phyloP scores from a whole-genome alignment of 2,888 invertebrate genomes.

The Parascotia fuliginaria region DNA sequence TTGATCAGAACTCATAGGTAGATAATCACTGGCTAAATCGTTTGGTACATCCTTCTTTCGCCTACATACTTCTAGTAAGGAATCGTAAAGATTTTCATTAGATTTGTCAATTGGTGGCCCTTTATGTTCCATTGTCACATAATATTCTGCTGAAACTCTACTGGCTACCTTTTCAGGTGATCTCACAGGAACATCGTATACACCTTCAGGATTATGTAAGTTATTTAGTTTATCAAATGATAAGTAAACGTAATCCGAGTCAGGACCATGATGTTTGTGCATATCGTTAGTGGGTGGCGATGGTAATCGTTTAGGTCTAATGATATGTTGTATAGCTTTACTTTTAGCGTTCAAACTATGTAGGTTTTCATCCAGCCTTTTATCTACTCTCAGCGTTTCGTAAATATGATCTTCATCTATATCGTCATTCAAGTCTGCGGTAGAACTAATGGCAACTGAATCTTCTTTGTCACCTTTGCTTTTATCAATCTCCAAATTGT shows the following conservation, averaged over 20 bases:
- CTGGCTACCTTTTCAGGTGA: slow-evolving; percentile 65
- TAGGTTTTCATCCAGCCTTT: slow-evolving; percentile 60
- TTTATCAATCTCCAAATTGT: slow-evolving; percentile 58
- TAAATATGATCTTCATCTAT: slow-evolving; percentile 86
- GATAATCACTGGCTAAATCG: slow-evolving; percentile 64
- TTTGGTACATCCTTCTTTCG: slow-evolving; percentile 66
- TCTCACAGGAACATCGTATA: slow-evolving; percentile 76
- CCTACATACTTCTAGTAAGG: slow-evolving; percentile 71
- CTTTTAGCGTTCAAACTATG: slow-evolving; percentile 64
- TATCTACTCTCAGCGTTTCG: slow-evolving; percentile 84
- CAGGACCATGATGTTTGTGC: slow-evolving; percentile 65
- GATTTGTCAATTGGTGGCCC: slow-evolving; percentile 55
- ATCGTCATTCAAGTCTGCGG: slow-evolving; percentile 51
- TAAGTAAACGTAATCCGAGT: slow-evolving; percentile 82
- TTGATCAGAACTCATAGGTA: slow-evolving; percentile 77
- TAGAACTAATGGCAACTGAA: slow-evolving; percentile 40
- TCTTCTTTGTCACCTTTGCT: slow-evolving; percentile 47
- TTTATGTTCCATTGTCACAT: slow-evolving; percentile 70
- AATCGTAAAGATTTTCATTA: slow-evolving; percentile 71
- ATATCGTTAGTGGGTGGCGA: slow-evolving; percentile 60
- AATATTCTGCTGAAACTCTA: slow-evolving; percentile 57
- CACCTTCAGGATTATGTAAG: slow-evolving; percentile 63
- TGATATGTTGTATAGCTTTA: slow-evolving; percentile 65
- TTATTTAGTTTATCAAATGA: slow-evolving; percentile 75
- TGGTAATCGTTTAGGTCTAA: slow-evolving; percentile 66